Conservation (phyloP, 1,140 invertebrate species). For the Drosophila gunungcola region DNA sequence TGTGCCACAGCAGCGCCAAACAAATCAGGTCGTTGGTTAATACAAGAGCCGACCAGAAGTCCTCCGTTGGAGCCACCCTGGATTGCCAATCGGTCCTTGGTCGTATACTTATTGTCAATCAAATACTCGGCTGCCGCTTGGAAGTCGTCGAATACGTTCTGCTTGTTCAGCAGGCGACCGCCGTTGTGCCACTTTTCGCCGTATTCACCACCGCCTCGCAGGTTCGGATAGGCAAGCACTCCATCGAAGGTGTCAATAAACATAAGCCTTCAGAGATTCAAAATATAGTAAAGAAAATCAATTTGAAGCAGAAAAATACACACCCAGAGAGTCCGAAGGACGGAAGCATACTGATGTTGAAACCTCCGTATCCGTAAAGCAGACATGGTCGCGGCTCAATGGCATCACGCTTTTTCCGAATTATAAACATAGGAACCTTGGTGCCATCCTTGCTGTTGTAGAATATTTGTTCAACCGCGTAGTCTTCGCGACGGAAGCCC, state of each 20-base stretch:
- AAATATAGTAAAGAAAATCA: not conserved
- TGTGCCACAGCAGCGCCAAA: conserved; percentile 96
- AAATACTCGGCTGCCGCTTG: conserved; percentile 96
- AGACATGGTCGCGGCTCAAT: conserved; percentile 90
- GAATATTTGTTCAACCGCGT: conserved; percentile 96
- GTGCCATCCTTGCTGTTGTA: conserved; percentile 98
- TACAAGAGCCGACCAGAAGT: conserved; percentile 94
- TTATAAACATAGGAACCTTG: conserved; percentile 98
- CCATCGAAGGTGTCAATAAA: conserved; percentile 97
- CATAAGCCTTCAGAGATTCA: conserved; percentile 86
- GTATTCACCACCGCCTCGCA: conserved; percentile 98
- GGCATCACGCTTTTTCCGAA: conserved; percentile 90
- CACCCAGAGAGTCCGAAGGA: conserved; percentile 86
- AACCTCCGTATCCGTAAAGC: conserved; percentile 99
- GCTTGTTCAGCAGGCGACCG: conserved; percentile 96
- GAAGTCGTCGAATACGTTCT: conserved; percentile 99
- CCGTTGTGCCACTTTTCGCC: conserved; percentile 98
- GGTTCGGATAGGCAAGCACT: conserved; percentile 95
- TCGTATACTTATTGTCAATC: conserved; percentile 93
- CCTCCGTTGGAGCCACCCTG: conserved; percentile 99
- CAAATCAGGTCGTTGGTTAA: conserved; percentile 97
- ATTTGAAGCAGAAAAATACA: not conserved
- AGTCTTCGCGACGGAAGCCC: conserved; percentile 92
- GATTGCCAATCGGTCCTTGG: conserved; percentile 91
- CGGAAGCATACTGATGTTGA: conserved; percentile 96